phyloP scores from a whole-genome alignment of 2,888 invertebrate genomes.

The Latrodectus hesperus region DNA sequence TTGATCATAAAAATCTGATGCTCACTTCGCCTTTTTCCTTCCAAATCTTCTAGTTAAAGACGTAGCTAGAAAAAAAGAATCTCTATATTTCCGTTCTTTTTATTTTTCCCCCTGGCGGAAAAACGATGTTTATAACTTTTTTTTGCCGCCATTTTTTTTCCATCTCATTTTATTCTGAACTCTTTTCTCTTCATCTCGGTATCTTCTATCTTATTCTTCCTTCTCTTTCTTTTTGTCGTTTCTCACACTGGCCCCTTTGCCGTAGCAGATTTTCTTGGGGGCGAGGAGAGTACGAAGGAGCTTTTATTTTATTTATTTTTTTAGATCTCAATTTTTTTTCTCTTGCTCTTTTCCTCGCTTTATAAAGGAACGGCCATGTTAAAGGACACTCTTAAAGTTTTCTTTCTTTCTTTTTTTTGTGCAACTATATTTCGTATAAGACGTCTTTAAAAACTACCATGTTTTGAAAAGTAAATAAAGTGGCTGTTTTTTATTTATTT shows the following conservation, averaged over 20 bases:
- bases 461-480: slow-evolving; percentile 48
- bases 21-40: slow-evolving; percentile 34
- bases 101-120: slow-evolving; percentile 48
- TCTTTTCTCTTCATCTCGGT: slow-evolving; percentile 55
- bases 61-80: slow-evolving; percentile 45
- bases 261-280: slow-evolving; percentile 44
- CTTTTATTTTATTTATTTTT: slow-evolving; percentile 1
- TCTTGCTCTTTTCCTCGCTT: not conserved
- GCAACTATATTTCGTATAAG: slow-evolving; percentile 22
- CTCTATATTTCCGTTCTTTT: slow-evolving; percentile 61
- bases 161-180: slow-evolving; percentile 18
- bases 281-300: slow-evolving; percentile 12
- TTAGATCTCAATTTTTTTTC: slow-evolving; percentile 32
- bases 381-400: slow-evolving; percentile 28
- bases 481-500: not conserved
- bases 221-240: slow-evolving; percentile 12
- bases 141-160: not conserved
- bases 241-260: slow-evolving; percentile 22
- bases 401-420: not conserved
- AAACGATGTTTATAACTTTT: slow-evolving; percentile 66
- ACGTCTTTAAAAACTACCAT: slow-evolving; percentile 50
- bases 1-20: slow-evolving; percentile 20
- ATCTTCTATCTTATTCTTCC: slow-evolving; percentile 24
- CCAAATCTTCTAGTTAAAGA: slow-evolving; percentile 31
- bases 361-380: slow-evolving; percentile 42